Percentiles rank a stretch among this genome's conserved stretches.
These are phyloP conservation scores for Coregonus ussuriensis DNA, from an alignment of 2,797 vertebrate species.

Conservation along the genomic window DNA sequence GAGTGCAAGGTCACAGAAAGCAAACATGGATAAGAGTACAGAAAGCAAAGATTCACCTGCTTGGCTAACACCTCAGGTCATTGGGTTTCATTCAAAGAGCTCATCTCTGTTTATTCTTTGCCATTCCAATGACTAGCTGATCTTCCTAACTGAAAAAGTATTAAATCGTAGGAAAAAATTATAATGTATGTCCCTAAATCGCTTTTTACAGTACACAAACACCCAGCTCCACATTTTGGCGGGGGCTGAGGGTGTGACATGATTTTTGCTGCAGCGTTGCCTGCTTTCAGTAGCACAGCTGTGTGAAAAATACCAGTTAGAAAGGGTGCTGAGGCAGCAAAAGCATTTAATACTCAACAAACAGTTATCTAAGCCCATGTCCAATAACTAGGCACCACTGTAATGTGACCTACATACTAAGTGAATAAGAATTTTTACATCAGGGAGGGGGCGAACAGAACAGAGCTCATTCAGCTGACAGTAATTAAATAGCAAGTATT, in stretches of 20 bases:
- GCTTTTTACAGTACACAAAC: constrained; percentile 48
- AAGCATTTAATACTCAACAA: constrained; percentile 98
- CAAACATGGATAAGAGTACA: constrained; percentile 85
- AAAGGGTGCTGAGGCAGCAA: constrained; percentile 97
- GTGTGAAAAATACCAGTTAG: constrained; percentile 98
- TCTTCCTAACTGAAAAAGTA: constrained; percentile 36
- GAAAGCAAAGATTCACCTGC: constrained; percentile 79
- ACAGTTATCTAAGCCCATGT: constrained; percentile 96
- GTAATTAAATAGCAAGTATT: constrained; percentile 80
- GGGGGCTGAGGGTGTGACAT: constrained; percentile 72
- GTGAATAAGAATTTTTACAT: constrained; percentile 80
- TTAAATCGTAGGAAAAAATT: constrained; percentile 33
- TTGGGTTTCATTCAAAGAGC: constrained; percentile 35
- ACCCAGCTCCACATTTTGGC: constrained; percentile 19
- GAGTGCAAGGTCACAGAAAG: constrained; percentile 88
- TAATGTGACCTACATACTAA: constrained; percentile 98
- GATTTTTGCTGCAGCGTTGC: constrained; percentile 88
- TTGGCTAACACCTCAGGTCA: constrained; percentile 72
- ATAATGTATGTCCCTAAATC: background rate
- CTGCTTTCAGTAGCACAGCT: constrained; percentile 96
- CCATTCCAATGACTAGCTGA: background rate
- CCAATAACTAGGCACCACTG: constrained; percentile 93
- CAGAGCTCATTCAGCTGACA: constrained; percentile 79
- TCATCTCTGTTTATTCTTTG: constrained; percentile 15
- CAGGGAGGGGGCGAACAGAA: constrained; percentile 64